These are phyloP conservation scores for Zosterops japonicus DNA, from an alignment of 2,113 vertebrate genomes.

Conservation along the genomic window DNA sequence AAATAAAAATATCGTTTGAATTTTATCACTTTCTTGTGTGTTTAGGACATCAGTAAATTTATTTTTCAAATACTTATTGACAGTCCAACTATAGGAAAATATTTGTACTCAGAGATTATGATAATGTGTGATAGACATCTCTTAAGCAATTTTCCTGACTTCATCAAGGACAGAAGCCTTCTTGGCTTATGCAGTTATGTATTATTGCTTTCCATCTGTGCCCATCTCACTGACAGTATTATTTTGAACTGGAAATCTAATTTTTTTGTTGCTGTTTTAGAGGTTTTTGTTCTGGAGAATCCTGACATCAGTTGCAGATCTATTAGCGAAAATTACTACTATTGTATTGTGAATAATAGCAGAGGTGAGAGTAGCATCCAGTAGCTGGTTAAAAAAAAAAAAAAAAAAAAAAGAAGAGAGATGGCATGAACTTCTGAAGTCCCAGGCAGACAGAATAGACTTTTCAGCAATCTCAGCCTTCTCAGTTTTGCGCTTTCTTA, in stretches of 20 bases:
- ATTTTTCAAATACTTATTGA: neutral
- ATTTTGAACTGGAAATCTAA: neutral
- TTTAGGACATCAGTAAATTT: neutral
- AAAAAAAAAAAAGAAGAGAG: neutral
- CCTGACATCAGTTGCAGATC: neutral
- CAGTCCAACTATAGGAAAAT: neutral
- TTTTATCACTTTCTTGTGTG: neutral
- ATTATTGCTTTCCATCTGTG: neutral
- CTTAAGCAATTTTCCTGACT: neutral
- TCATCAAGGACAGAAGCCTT: neutral
- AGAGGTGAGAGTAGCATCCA: neutral
- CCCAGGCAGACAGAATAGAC: neutral
- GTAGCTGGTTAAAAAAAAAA: neutral
- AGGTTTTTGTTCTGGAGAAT: neutral
- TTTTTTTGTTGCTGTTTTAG: neutral
- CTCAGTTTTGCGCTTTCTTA: neutral
- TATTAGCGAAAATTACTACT: neutral
- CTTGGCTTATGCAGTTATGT: neutral
- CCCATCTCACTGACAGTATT: neutral
- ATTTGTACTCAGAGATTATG: neutral
- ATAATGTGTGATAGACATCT: neutral
- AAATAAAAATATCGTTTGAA: neutral
- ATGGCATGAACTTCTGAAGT: neutral
- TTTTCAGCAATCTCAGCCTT: neutral
- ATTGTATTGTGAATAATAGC: neutral